Evolutionary conservation across 2,888 invertebrate species (phyloP), one percentile per base, ranked within the genome.

Genomic region (Pterostichus madidus): DNA sequence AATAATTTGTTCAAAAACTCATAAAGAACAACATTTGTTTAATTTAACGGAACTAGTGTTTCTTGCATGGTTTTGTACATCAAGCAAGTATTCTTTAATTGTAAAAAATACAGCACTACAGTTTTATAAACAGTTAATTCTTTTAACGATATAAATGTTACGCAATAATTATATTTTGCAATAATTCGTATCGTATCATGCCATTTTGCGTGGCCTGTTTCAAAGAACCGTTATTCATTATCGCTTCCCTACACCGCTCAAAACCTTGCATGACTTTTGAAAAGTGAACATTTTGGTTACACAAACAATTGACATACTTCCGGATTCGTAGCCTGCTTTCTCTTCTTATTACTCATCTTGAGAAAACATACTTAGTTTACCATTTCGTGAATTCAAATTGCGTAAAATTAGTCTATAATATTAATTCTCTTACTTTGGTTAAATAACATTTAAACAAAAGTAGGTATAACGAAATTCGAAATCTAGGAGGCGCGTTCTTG

Each of bases 291-390:
- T 71, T 71, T 71, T 71, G 44, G 44, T 44, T 71, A 11, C 39
- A 44, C 68, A 71, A 71, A 71, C 44, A 71, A 71, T 44, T 71
- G 68, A 71, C 68, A 71, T 71, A 71, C 68, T 71, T 71, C 68
- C 68, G 68, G 68, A 64, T 64, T 59, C 64, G 35, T 64, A 71
- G 44, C 68, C 68, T 71, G 68, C 68, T 71, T 71, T 71, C 68
- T 71, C 68, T 71, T 44, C 1, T 71, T 44, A 5, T 44, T 44
- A 44, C 68, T 44, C 44, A 71, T 44, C 64, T 64, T 64, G 64
- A n/a, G 64, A 64, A 13, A 32, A 64, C 13, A 64, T 32, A 64
- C 59, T 59, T 59, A 64, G 13, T 64, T 64, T 13, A 31, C 32
- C 7, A n/a, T 64, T 64, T 64, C 13, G 64, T 64, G 32, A 11